These are phyloP conservation scores for Drosophila flavopinicola DNA, from an alignment of 2,888 invertebrate genomes.

Conservation along the genomic window DNA sequence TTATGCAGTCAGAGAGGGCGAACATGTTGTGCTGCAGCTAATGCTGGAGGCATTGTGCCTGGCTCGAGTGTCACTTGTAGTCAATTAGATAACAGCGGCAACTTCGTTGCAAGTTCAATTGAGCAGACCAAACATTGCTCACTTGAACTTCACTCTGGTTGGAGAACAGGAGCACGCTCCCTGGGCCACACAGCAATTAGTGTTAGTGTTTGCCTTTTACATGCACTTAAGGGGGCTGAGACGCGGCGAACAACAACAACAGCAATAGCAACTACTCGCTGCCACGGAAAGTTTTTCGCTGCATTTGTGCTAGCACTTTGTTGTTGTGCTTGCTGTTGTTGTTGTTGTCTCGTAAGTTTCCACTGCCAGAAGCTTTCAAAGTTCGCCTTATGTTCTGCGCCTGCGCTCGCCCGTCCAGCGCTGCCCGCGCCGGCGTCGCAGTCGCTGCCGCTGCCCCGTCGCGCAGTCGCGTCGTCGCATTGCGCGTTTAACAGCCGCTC, in stretches of 20 bases:
- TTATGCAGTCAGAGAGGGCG: background rate
- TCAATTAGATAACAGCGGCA: slow-evolving; percentile 47
- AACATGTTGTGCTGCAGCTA: background rate
- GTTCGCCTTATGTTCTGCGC: slow-evolving; percentile 50
- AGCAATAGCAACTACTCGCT: slow-evolving; percentile 13
- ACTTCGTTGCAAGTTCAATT: slow-evolving; percentile 16
- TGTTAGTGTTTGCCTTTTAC: slow-evolving; percentile 50
- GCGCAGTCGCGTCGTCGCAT: slow-evolving; percentile 51
- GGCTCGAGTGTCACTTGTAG: slow-evolving; percentile 40
- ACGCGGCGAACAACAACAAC: too few relatives aligned
- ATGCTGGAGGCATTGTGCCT: slow-evolving; percentile 22
- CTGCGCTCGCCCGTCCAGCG: slow-evolving; percentile 49
- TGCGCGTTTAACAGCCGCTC: slow-evolving; percentile 69
- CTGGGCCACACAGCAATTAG: slow-evolving; percentile 56
- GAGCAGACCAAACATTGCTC: slow-evolving; percentile 13
- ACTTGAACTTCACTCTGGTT: slow-evolving; percentile 62
- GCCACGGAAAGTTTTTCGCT: slow-evolving; percentile 34
- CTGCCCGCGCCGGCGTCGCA: slow-evolving; percentile 19
- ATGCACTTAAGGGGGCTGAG: slow-evolving; percentile 35
- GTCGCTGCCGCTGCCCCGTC: background rate
- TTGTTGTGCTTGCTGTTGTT: slow-evolving; percentile 14
- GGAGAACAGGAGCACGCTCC: slow-evolving; percentile 56
- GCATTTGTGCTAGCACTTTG: slow-evolving; percentile 24
- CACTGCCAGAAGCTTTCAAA: slow-evolving; percentile 54
- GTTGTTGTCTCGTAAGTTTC: slow-evolving; percentile 30